A percentile compares a stretch with the other conserved stretches of the same genome.
These are phyloP conservation scores for Globodera ellingtonae DNA, from an alignment of 1,140 invertebrate genomes.

Conservation along the genomic window DNA sequence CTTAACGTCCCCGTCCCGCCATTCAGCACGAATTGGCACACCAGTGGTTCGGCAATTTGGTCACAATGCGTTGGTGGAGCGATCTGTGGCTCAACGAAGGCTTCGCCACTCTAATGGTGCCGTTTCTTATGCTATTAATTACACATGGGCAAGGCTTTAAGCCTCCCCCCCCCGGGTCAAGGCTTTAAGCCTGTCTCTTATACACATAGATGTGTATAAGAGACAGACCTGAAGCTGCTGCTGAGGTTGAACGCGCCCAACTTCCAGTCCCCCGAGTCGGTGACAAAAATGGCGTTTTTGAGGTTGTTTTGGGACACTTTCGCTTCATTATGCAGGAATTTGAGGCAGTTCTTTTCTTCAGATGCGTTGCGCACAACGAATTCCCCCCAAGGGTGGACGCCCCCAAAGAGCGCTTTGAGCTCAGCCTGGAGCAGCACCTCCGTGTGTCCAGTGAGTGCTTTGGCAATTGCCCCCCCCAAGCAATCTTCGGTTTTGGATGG, in stretches of 20 bases:
- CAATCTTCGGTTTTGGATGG: not conserved
- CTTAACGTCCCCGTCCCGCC: not conserved
- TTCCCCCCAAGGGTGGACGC: not conserved
- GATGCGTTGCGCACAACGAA: slow-evolving; percentile 8
- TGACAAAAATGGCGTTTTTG: slow-evolving; percentile 91
- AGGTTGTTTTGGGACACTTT: slow-evolving; percentile 93
- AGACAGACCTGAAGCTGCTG: slow-evolving; percentile 62
- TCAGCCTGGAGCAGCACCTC: slow-evolving; percentile 23
- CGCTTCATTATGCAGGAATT: slow-evolving; percentile 94
- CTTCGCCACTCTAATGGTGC: slow-evolving; percentile 67
- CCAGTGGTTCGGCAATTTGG: slow-evolving; percentile 72
- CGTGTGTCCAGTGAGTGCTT: slow-evolving; percentile 19
- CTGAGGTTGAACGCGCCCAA: slow-evolving; percentile 75
- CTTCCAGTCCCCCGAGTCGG: slow-evolving; percentile 93
- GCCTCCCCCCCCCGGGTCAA: no score
- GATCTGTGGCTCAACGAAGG: slow-evolving; percentile 80
- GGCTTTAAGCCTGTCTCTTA: no score
- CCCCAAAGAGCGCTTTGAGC: not conserved
- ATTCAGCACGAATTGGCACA: slow-evolving; percentile 23
- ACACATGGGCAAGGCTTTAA: not conserved
- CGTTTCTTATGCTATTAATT: not conserved
- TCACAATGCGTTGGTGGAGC: slow-evolving; percentile 73
- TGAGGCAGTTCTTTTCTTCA: slow-evolving; percentile 79
- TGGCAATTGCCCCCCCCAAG: not conserved
- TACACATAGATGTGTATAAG: no score